A percentile compares a stretch with the other conserved stretches of the same genome.
These are phyloP conservation scores for Okapia johnstoni DNA, from an alignment of 2,113 vertebrate species.

Conservation along the genomic window DNA sequence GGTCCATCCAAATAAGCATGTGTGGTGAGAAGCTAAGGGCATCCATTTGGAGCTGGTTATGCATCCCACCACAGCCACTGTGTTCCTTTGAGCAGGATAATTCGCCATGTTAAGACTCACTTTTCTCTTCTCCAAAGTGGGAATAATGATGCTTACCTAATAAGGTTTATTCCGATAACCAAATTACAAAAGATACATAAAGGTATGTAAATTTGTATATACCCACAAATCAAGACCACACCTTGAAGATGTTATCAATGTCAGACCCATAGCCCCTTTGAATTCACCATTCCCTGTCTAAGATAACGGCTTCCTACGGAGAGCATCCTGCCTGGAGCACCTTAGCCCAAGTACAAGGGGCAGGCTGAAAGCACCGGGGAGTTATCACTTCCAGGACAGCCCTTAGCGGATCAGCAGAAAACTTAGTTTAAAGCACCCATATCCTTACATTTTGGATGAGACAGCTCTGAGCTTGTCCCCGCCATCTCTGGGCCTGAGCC, in stretches of 20 bases:
- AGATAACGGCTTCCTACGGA: not conserved
- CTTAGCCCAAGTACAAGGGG: not conserved
- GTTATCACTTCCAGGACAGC: not conserved
- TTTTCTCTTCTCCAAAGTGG: not conserved
- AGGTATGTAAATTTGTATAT: too few species aligned
- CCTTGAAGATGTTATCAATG: not conserved
- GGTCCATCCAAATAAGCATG: not conserved
- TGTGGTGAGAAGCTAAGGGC: not conserved
- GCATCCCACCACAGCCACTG: not conserved
- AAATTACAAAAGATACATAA: not conserved
- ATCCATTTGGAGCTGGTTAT: not conserved
- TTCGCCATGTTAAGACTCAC: not conserved
- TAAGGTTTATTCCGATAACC: not conserved
- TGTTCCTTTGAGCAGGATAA: not conserved
- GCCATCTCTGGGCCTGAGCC: not conserved
- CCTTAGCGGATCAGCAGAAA: not conserved
- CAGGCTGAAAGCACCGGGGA: not conserved
- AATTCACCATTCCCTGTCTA: not conserved
- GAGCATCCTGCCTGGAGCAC: not conserved
- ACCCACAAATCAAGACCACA: not conserved
- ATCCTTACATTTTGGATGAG: not conserved
- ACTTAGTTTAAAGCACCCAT: not conserved
- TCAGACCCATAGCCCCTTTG: not conserved
- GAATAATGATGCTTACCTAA: not conserved
- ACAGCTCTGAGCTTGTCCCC: not conserved